Conservation (phyloP, 2,797 vertebrate species). For the Ibycter americanus region DNA sequence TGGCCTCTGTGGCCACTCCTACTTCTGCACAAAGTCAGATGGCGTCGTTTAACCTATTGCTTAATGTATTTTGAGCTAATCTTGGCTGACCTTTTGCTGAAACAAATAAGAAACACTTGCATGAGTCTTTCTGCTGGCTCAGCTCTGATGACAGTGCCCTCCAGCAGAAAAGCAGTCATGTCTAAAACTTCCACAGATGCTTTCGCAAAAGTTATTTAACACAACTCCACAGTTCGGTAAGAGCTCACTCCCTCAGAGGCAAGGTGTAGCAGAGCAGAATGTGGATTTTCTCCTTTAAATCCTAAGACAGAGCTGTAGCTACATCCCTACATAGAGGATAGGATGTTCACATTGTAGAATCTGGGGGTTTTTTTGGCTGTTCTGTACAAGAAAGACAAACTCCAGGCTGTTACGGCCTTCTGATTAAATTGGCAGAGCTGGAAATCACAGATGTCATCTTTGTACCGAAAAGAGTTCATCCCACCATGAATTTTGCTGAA, state of each 20-base stretch:
- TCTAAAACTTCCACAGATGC: neutral
- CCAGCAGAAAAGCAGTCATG: neutral
- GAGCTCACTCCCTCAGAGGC: neutral
- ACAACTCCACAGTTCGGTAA: neutral
- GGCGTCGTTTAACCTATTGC: neutral
- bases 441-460: constrained; percentile 18
- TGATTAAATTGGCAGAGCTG: neutral
- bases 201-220: neutral
- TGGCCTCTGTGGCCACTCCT: neutral
- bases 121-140: neutral
- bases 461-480: neutral
- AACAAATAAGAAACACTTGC: neutral
- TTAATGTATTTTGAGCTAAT: constrained; percentile 19
- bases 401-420: neutral
- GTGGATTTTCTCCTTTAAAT: neutral
- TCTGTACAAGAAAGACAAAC: neutral
- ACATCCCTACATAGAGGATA: neutral
- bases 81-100: constrained; percentile 26
- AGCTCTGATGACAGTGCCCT: neutral
- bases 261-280: neutral
- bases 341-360: neutral
- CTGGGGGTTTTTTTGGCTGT: neutral
- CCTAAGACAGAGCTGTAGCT: neutral
- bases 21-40: neutral
- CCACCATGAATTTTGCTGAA: neutral